Base-by-base conservation (phyloP, 1,140 invertebrate genomes). In the Eumaeus atala region DNA sequence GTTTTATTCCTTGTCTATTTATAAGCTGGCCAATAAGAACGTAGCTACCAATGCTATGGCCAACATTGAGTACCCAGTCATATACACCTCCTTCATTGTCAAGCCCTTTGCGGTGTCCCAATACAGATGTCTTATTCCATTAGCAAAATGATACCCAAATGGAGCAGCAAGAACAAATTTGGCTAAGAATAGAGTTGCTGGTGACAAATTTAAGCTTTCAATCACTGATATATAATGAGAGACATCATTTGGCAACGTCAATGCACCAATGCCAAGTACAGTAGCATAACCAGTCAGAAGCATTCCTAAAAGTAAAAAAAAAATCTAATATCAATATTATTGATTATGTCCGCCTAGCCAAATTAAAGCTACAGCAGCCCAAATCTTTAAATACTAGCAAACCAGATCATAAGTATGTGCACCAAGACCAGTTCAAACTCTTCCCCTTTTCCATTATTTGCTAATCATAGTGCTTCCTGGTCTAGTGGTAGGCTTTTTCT, bases 31-130 rank as follows among this genome's bases (percentile, higher is more conserved):
- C 16, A 89, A 54, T 10, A 77, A 52, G 2, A 82, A 49, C 9
- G 86, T 85, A 0, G 86, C 65, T 10, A 87, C 64, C 10, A 72
- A 48, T 8, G 90, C 62, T 1, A 85, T 60, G 14, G 67, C 90
- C 18, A 92, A 61, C 74, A 92, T 90, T 47, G 80, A 72, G 77
- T 93, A 93, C 61, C 93, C 92, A 37, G 92, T 93, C 6, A 80
- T 77, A 65, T 93, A 93, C 4, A 94, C 92, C 74, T 92, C 89
- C 74, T 92, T 93, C 18, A 93, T 91, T 33, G 91, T 89, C 12
- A 94, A 87, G 59, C 91, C 92, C 62, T 89, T 90, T 8, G 92
- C 93, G 0, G 90, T 87, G 66, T 94, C 93, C 93, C 93, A 94
- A 33, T 89, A 66, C 74, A 94, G 87, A 83, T 94, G 93, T 54